Evolutionary conservation across 2,888 invertebrate species (phyloP), one percentile per base, ranked within the genome.

Genomic region (Epinotia bilunana): DNA sequence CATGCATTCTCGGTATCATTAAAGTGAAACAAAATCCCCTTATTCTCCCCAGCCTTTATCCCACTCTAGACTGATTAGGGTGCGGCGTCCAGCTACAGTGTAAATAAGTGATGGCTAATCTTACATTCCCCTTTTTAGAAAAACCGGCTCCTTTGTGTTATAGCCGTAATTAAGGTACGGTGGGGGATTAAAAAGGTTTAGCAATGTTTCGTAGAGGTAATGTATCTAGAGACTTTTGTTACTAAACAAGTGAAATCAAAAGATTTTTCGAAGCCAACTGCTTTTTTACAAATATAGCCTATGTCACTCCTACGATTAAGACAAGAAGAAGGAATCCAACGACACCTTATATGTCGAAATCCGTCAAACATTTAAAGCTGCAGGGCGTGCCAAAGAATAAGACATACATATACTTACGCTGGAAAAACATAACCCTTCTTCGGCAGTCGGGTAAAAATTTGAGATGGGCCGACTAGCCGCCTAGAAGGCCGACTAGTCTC

Each of bases 31-130:
- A 12, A 18, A 57, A 43, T 20, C 13, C 9, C 9, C 57, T 39
- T 68, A 39, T 68, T 43, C n/a, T n/a, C 9, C 1, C 4, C 16
- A 39, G 7, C 60, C 20, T 53, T 61, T 28, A n/a, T 43, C 11
- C 28, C n/a, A 3, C 33, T 49, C 61, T n/a, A 70, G 60, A 72
- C 33, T 67, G 65, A 73, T 73, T 67, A 69, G 46, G 69, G 58
- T 46, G 57, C 49, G 20, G 20, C 60, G 39, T 67, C 72, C 72
- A 72, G 72, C 60, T 60, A 58, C 49, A 53, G 58, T 13, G 60
- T 73, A 60, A 60, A 73, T 73, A 72, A 72, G 46, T 72, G 65
- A 72, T 72, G 65, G 49, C 64, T 72, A 72, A 72, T 72, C 65
- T 73, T 73, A 60, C 65, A 58, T 64, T 67, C n/a, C 53, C 67